Evolutionary conservation across 2,113 vertebrate genomes (phyloP).

Genomic region (Callipepla squamata): DNA sequence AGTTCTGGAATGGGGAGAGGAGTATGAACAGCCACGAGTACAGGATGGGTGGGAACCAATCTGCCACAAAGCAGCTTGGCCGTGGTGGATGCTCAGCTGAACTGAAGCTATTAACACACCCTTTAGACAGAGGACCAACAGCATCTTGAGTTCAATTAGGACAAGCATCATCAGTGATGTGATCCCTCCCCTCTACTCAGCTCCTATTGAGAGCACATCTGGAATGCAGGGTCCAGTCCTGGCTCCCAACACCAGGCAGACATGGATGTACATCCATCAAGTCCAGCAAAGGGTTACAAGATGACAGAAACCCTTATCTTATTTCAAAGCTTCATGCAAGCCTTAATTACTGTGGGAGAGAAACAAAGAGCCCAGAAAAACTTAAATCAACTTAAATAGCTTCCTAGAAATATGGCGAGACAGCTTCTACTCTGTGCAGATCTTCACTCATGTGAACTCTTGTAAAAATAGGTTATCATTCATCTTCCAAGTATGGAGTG

Average conservation of each 20-base stretch:
- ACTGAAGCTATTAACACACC: neutral
- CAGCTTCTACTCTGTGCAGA: neutral
- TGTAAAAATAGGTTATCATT: neutral
- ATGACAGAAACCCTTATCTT: neutral
- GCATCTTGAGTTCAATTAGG: neutral
- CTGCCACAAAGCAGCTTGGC: neutral
- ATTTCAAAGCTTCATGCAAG: neutral
- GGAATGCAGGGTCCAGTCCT: neutral
- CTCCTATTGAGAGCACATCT: neutral
- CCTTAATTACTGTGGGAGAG: neutral
- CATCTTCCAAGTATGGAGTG: neutral
- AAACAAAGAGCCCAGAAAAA: neutral
- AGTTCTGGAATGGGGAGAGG: neutral
- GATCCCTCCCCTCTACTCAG: neutral
- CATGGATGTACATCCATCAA: neutral
- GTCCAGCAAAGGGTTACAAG: neutral
- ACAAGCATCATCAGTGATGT: neutral
- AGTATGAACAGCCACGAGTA: neutral
- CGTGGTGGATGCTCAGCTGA: neutral
- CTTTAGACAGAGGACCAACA: neutral
- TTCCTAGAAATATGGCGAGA: neutral
- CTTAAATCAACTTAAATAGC: neutral
- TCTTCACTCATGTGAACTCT: neutral
- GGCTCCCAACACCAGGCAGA: neutral
- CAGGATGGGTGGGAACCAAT: neutral